A percentile compares a stretch with the other conserved stretches of the same genome.
These are phyloP conservation scores for Tricholaema leucomelas DNA, from an alignment of 2,113 vertebrate genomes.

Conservation along the genomic window DNA sequence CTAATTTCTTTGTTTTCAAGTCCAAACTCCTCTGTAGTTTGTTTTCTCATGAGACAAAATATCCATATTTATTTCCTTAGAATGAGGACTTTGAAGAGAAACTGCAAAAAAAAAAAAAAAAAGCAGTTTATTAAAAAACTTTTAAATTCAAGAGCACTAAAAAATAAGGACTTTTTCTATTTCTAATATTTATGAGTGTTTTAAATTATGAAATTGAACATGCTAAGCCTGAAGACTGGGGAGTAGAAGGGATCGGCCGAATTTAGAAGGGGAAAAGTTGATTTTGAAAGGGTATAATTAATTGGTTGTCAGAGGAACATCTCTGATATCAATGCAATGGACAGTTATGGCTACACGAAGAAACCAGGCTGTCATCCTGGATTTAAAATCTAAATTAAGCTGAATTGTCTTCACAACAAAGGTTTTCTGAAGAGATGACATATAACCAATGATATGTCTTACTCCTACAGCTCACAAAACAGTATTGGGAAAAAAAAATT, in stretches of 20 bases:
- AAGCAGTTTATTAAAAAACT: background rate
- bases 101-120: background rate
- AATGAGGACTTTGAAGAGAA: background rate
- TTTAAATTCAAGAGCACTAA: background rate
- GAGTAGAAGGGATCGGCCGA: background rate
- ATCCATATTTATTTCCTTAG: background rate
- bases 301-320: background rate
- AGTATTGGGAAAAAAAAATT: background rate
- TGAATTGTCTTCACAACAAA: slow-evolving; percentile 2
- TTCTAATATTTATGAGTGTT: background rate
- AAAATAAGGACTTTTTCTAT: background rate
- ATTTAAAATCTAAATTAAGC: slow-evolving; percentile 23
- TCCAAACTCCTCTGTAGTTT: background rate
- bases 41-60: background rate
- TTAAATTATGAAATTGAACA: background rate
- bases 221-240: background rate
- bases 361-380: background rate
- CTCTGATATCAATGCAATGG: background rate
- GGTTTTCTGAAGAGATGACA: background rate
- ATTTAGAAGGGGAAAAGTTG: slow-evolving; percentile 2
- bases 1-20: background rate
- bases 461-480: background rate
- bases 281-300: slow-evolving; percentile 38
- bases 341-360: background rate
- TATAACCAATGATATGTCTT: background rate